phyloP scores from a whole-genome alignment of 2,113 vertebrate genomes.

The Osmerus eperlanus region DNA sequence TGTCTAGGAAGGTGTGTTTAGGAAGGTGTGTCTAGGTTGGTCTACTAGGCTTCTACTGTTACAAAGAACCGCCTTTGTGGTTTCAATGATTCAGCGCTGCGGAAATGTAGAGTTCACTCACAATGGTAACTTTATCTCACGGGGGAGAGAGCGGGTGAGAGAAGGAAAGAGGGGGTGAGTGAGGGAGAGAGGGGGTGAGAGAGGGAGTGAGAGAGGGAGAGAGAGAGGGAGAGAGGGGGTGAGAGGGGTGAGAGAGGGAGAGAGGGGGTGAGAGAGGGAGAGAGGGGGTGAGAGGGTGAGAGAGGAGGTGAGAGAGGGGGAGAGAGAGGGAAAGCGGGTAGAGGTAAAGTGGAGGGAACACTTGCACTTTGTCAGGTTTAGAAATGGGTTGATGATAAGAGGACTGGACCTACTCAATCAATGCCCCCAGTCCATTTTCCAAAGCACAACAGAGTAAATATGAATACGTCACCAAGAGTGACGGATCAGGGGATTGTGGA shows the following conservation, averaged over 20 bases:
- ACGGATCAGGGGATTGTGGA: not conserved
- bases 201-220: constrained; percentile 11
- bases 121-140: constrained; percentile 58
- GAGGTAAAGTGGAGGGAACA: constrained; percentile 18
- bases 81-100: constrained; percentile 61
- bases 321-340: constrained; percentile 17
- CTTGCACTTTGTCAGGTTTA: constrained; percentile 24
- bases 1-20: not conserved
- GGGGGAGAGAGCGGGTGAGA: constrained; percentile 32
- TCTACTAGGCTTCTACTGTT: constrained; percentile 10
- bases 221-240: not conserved
- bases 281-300: too few species aligned
- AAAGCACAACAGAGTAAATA: constrained; percentile 11
- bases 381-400: constrained; percentile 31
- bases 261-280: constrained; percentile 8
- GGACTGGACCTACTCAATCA: constrained; percentile 14
- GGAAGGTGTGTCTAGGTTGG: constrained; percentile 36
- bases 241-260: too few species aligned
- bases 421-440: not conserved
- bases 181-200: not conserved
- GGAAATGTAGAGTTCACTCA: constrained; percentile 66
- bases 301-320: not conserved
- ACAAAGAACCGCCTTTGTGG: constrained; percentile 32
- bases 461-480: not conserved
- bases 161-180: constrained; percentile 21